Conservation (phyloP, 2,797 vertebrate genomes). For the Cottoperca gobio region DNA sequence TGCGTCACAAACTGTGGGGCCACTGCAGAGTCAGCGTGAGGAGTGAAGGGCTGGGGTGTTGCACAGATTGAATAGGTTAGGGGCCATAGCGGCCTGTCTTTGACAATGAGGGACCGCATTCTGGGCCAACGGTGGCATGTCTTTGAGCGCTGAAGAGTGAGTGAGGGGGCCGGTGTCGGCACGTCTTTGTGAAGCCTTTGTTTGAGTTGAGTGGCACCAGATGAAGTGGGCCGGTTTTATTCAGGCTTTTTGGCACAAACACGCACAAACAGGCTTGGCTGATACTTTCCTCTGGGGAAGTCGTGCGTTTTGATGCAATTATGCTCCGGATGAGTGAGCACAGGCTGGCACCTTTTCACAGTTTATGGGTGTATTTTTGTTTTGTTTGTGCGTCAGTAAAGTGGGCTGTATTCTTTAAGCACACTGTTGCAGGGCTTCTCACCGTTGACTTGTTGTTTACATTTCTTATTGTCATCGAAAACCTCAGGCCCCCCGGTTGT, state of each 20-base stretch:
- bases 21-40: conserved; percentile 47
- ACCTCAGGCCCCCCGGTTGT: conserved; percentile 17
- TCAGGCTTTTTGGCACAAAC: conserved; percentile 39
- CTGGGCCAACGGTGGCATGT: conserved; percentile 52
- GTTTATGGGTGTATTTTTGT: conserved; percentile 56
- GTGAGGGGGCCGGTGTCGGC: conserved; percentile 39
- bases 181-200: conserved; percentile 68
- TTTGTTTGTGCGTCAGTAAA: conserved; percentile 52
- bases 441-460: conserved; percentile 58
- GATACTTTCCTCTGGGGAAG: conserved; percentile 51
- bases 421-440: conserved; percentile 30
- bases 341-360: conserved; percentile 57
- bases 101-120: conserved; percentile 63
- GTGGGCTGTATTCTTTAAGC: conserved; percentile 49
- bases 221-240: conserved; percentile 59
- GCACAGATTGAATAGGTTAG: conserved; percentile 70
- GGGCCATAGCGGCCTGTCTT: conserved; percentile 62
- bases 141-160: conserved; percentile 51
- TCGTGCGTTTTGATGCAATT: conserved; percentile 69
- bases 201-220: conserved; percentile 56
- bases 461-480: conserved; percentile 38
- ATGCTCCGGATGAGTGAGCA: conserved; percentile 53
- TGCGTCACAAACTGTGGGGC: conserved; percentile 56
- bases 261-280: conserved; percentile 23
- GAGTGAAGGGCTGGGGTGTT: conserved; percentile 48